Conservation (phyloP, 2,113 vertebrate genomes). For the Myiagra hebetior region DNA sequence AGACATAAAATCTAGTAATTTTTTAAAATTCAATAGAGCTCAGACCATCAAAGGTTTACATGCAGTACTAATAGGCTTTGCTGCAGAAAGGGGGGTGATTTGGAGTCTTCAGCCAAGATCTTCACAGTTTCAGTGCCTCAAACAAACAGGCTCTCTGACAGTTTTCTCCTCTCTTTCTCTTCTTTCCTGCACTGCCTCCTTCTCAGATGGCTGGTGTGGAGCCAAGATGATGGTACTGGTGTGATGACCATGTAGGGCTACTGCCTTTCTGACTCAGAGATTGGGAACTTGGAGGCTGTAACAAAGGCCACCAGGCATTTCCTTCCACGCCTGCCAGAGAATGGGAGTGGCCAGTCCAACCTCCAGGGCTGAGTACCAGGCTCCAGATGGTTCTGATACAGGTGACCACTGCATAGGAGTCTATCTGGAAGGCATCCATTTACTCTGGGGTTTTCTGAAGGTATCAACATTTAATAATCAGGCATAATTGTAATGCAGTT, state of each 20-base stretch:
- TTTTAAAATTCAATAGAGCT: background rate
- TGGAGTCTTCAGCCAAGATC: background rate
- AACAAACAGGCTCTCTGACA: background rate
- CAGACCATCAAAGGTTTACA: background rate
- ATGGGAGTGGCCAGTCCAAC: background rate
- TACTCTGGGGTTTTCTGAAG: background rate
- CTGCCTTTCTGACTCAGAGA: constrained; percentile 12
- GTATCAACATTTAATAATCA: background rate
- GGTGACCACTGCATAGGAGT: background rate
- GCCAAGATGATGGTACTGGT: background rate
- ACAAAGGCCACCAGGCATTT: background rate
- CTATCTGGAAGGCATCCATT: background rate
- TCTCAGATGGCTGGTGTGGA: background rate
- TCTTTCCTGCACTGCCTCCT: background rate
- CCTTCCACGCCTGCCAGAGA: background rate
- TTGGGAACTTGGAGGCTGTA: background rate
- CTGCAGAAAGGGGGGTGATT: background rate
- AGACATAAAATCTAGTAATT: background rate
- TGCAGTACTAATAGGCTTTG: background rate
- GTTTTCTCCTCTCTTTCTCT: background rate
- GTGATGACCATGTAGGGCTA: background rate
- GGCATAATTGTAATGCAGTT: background rate
- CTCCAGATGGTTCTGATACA: background rate
- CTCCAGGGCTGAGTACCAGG: background rate
- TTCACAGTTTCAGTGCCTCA: background rate